phyloP scores from a whole-genome alignment of 2,888 invertebrate species.

The Polydesmus complanatus region DNA sequence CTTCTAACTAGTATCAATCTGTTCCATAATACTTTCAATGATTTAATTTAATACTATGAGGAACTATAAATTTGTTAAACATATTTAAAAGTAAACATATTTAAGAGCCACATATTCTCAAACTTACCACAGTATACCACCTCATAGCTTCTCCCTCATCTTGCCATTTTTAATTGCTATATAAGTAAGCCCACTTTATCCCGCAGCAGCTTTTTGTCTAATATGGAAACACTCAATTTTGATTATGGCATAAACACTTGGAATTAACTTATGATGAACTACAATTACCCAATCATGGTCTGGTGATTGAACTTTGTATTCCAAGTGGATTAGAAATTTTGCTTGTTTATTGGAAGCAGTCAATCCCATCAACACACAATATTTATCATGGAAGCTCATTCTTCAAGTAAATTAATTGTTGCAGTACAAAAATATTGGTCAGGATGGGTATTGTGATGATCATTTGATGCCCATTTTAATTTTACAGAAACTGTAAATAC shows the following conservation, averaged over 20 bases:
- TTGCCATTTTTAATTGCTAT: constrained; percentile 26
- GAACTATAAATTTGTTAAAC: too few relatives aligned
- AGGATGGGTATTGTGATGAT: constrained; percentile 23
- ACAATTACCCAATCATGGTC: constrained; percentile 28
- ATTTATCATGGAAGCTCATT: constrained; percentile 26
- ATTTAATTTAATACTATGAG: too few relatives aligned
- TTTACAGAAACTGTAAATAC: too few relatives aligned
- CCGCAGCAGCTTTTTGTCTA: constrained; percentile 26
- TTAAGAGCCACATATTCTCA: too few relatives aligned
- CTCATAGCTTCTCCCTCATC: too few relatives aligned
- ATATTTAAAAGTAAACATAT: too few relatives aligned
- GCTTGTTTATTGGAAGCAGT: constrained; percentile 32
- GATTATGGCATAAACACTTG: constrained; percentile 27
- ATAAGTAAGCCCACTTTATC: constrained; percentile 34
- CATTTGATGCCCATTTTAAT: too few relatives aligned
- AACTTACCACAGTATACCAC: too few relatives aligned
- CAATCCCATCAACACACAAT: constrained; percentile 29
- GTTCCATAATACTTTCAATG: too few relatives aligned
- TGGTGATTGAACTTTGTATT: constrained; percentile 24
- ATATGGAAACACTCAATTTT: constrained; percentile 22
- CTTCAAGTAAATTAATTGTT: constrained; percentile 23
- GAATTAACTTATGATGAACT: constrained; percentile 26
- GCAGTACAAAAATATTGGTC: constrained; percentile 25
- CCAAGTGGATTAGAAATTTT: constrained; percentile 22
- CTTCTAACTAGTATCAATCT: too few relatives aligned